These are phyloP conservation scores for Tachina fera DNA, from an alignment of 2,888 invertebrate genomes.

Conservation along the genomic window DNA sequence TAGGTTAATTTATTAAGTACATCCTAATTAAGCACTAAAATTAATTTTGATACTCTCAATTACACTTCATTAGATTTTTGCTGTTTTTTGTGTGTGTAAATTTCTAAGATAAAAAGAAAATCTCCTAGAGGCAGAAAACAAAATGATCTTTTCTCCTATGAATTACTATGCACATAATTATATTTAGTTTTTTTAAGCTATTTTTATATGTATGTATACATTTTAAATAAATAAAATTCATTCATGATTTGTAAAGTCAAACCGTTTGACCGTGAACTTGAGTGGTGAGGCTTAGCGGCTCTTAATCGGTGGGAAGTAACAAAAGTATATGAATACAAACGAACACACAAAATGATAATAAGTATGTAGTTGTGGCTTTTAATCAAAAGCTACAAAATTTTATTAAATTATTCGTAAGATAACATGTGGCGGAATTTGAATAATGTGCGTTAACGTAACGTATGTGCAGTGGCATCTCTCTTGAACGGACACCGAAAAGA, in stretches of 20 bases:
- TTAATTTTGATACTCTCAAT: neutral
- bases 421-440: constrained; percentile 17
- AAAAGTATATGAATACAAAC: neutral
- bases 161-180: neutral
- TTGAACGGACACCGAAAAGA: too few relatives aligned
- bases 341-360: neutral
- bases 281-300: constrained; percentile 61
- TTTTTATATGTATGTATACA: neutral
- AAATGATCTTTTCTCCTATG: too few relatives aligned
- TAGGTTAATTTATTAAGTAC: constrained; percentile 60
- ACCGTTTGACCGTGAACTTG: constrained; percentile 79
- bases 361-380: neutral
- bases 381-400: constrained; percentile 10
- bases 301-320: constrained; percentile 16
- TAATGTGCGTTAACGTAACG: too few relatives aligned
- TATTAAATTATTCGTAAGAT: constrained; percentile 1
- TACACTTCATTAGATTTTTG: neutral
- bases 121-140: neutral
- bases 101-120: constrained; percentile 2
- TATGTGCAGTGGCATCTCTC: too few relatives aligned
- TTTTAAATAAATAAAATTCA: constrained; percentile 20
- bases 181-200: constrained; percentile 1
- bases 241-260: constrained; percentile 20
- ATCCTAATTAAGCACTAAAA: constrained; percentile 31
- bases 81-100: neutral